Percentiles rank a stretch among this genome's conserved stretches.
phyloP scores from a whole-genome alignment of 2,888 invertebrate genomes.

The Eulithis prunata region DNA sequence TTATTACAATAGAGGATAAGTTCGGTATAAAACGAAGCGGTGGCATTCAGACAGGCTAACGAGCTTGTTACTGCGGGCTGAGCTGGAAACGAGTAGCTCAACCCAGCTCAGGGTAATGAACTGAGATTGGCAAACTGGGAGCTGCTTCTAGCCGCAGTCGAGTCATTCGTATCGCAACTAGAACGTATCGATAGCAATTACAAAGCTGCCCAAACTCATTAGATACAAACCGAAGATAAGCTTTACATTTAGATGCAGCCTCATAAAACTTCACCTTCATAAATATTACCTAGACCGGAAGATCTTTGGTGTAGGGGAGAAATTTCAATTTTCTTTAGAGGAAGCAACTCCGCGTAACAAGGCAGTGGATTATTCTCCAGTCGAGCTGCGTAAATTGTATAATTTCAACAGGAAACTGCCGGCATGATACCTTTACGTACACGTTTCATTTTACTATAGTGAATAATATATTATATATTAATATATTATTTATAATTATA shows the following conservation, averaged over 20 bases:
- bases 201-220: conserved; percentile 16
- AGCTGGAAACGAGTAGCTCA: conserved; percentile 42
- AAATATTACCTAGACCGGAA: conserved; percentile 47
- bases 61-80: conserved; percentile 53
- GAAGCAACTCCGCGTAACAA: conserved; percentile 41
- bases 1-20: conserved; percentile 51
- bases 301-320: conserved; percentile 40
- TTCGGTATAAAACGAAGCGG: conserved; percentile 40
- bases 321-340: conserved; percentile 41
- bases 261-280: conserved; percentile 48
- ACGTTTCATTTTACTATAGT: conserved; percentile 36
- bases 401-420: conserved; percentile 41
- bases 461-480: no score
- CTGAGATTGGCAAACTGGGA: conserved; percentile 43
- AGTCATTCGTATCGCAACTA: conserved; percentile 1
- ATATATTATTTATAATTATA: no score
- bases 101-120: conserved; percentile 52
- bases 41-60: conserved; percentile 51
- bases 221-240: conserved; percentile 38
- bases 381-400: conserved; percentile 41
- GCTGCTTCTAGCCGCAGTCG: conserved; percentile 37
- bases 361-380: conserved; percentile 40
- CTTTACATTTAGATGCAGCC: conserved; percentile 34
- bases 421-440: conserved; percentile 24
- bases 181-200: conserved; percentile 1